Evolutionary conservation across 92 coral and sea anemone genomes (phyloP).

Genomic region (Plumapathes pennacea): DNA sequence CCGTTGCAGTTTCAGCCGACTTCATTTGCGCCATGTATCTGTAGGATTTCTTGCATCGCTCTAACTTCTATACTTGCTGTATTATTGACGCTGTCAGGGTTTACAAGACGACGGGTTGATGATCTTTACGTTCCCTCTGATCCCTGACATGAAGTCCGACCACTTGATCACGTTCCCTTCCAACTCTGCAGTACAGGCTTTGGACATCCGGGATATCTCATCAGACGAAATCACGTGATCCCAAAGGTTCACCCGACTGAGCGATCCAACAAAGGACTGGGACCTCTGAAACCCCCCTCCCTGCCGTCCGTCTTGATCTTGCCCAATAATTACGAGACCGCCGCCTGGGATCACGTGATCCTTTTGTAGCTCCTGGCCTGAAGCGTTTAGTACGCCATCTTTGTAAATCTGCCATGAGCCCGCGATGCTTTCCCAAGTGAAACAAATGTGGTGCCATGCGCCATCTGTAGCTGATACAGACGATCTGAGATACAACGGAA

Average conservation of each 20-base stretch:
- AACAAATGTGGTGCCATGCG: not conserved
- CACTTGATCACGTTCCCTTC: not conserved
- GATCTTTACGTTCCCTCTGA: not conserved
- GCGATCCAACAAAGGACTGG: not conserved
- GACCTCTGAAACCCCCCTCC: not conserved
- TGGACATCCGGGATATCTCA: not conserved
- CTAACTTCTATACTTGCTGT: too few relatives aligned
- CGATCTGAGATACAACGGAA: too few relatives aligned
- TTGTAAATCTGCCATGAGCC: conserved; percentile 8
- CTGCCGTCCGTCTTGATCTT: not conserved
- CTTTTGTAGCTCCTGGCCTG: not conserved
- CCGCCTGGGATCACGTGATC: not conserved
- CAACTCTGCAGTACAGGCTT: not conserved
- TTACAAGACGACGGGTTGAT: not conserved
- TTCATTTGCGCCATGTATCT: too few relatives aligned
- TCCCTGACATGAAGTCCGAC: not conserved
- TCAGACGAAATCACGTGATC: not conserved
- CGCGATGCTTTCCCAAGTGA: conserved; percentile 1
- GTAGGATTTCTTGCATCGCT: too few relatives aligned
- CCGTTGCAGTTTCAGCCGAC: too few relatives aligned
- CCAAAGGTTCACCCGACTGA: not conserved
- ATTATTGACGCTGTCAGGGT: too few relatives aligned
- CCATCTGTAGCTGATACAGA: not conserved
- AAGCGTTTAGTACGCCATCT: conserved; percentile 4
- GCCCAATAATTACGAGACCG: not conserved